Conservation (phyloP, 2,888 invertebrate genomes). For the Drosophila niveifrons region DNA sequence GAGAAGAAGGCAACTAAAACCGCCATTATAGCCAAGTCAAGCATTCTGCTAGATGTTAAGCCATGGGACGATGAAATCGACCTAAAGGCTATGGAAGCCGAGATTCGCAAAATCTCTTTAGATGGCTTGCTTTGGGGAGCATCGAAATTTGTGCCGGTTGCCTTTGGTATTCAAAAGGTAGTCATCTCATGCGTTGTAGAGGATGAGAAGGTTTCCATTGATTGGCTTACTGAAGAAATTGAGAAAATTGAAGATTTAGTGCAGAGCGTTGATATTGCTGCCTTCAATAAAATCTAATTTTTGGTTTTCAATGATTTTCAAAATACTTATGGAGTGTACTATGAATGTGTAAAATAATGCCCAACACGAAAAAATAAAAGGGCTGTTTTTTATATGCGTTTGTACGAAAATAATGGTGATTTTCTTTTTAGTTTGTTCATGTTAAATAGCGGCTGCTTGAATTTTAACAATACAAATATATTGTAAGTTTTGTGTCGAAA, state of each 20-base stretch:
- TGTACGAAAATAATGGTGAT: no score
- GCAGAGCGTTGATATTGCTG: conserved; percentile 97
- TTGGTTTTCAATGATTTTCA: conserved; percentile 6
- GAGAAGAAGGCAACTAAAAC: conserved; percentile 97
- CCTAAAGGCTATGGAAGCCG: conserved; percentile 93
- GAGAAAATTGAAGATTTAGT: conserved; percentile 93
- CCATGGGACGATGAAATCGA: conserved; percentile 97
- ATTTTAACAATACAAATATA: no score
- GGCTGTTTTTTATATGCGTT: conserved; percentile 4
- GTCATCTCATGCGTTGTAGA: conserved; percentile 97
- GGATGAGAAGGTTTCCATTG: conserved; percentile 97
- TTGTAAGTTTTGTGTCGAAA: no score
- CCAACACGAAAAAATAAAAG: conserved; percentile 15
- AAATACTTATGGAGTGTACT: conserved; percentile 8
- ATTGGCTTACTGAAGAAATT: conserved; percentile 94
- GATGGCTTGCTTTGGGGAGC: conserved; percentile 98
- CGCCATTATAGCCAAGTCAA: conserved; percentile 96
- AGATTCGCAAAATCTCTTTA: conserved; percentile 90
- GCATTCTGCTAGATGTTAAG: conserved; percentile 96
- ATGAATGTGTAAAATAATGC: conserved; percentile 5
- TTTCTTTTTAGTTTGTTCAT: no score
- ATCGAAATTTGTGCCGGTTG: conserved; percentile 95
- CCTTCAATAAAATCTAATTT: conserved; percentile 95
- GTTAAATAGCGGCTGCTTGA: no score
- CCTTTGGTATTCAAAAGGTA: conserved; percentile 96